Evolutionary conservation across 2,888 invertebrate species (phyloP), one percentile per base, ranked within the genome.

Genomic region (Rhagophthalmus giganteus): DNA sequence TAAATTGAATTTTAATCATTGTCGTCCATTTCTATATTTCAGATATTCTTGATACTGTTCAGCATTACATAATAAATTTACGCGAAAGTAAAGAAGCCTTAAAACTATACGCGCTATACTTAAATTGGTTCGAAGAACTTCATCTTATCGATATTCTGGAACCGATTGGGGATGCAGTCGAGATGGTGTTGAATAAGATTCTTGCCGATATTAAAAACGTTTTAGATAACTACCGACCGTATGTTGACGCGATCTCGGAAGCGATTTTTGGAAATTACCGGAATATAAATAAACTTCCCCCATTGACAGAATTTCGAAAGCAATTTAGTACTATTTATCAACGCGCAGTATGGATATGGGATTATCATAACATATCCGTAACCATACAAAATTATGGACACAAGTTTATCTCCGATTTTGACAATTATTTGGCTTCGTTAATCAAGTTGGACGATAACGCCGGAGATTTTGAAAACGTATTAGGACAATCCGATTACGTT

Each of bases 401-500:
- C n/a, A 58, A 75, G 1, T 55, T 78, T 1, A 75, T 78, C 40
- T 64, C 70, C 1, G 76, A 77, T 47, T 59, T 79, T 1, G 66
- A 73, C 31, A 78, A 79, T 28, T 69, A 78, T 1, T 74, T 78
- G 4, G 32, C 48, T 5, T 48, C 40, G n/a, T 42, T 58, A 12
- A 50, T 61, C n/a, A 57, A 49, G 9, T 26, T 57, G 2, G 58
- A 58, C 24, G 50, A 58, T 14, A 46, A 40, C 15, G 33, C 32
- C 7, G 46, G 38, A 14, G 58, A 60, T 26, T 51, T 60, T 30
- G 60, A 63, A 15, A 54, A 58, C 28, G 41, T 54, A 2, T 52
- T 62, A 10, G 60, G 54, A 8, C 79, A 80, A 52, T 80, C 80
- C 0, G 77, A 76, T 64, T 81, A 81, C 50, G 73, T 78, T 16